A percentile compares a stretch with the other conserved stretches of the same genome.
Conservation (phyloP, 2,113 vertebrate genomes). For the Macroglossus sobrinus region DNA sequence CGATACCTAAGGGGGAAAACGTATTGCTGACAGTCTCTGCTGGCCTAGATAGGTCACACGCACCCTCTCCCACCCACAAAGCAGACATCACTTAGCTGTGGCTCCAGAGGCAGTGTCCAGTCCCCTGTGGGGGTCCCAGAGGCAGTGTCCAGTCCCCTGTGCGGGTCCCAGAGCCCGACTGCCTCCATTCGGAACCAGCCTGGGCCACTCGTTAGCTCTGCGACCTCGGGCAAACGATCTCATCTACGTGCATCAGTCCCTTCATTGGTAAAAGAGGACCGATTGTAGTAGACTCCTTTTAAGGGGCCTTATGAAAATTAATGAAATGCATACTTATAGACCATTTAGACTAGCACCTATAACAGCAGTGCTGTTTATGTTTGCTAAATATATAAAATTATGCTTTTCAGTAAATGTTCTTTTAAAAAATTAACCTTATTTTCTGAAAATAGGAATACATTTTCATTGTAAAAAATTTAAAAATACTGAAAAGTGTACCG, state of each 20-base stretch:
- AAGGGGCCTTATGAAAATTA: neutral
- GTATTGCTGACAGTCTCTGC: neutral
- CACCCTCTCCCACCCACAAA: neutral
- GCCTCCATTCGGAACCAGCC: neutral
- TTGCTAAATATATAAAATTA: neutral
- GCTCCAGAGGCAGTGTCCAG: neutral
- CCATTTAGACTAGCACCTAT: neutral
- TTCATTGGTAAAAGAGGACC: neutral
- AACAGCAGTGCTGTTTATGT: neutral
- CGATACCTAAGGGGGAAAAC: neutral
- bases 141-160: neutral
- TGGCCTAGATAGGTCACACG: neutral
- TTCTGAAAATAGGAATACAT: neutral
- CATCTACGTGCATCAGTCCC: neutral
- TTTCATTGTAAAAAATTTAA: neutral
- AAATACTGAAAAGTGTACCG: too few relatives aligned
- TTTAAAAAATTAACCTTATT: neutral
- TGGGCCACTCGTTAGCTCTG: neutral
- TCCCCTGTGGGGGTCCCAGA: neutral
- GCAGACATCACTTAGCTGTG: neutral
- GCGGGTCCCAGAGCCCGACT: neutral
- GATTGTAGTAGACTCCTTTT: neutral
- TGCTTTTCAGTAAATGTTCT: neutral
- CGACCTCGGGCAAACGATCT: neutral
- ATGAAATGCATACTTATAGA: neutral